A percentile compares a stretch with the other conserved stretches of the same genome.
phyloP scores from a whole-genome alignment of 2,113 vertebrate genomes.

The rat (Rattus norvegicus) region DNA sequence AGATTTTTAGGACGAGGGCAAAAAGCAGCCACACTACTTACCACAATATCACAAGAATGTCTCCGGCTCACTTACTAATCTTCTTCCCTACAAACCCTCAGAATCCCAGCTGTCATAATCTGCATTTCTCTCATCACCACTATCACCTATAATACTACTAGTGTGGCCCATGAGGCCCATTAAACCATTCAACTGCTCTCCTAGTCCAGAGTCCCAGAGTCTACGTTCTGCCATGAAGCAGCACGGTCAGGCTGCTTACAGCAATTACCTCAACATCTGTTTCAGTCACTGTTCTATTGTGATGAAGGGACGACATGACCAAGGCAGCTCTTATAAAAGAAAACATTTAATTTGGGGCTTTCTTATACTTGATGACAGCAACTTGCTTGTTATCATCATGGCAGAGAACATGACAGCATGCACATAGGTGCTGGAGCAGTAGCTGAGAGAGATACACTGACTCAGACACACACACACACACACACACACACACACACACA shows the following conservation, averaged over 20 bases:
- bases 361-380: background rate
- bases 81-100: background rate
- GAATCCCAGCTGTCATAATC: background rate
- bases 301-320: background rate
- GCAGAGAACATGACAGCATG: background rate
- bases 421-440: background rate
- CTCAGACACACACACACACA: background rate
- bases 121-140: background rate
- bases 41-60: background rate
- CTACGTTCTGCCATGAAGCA: background rate
- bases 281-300: background rate
- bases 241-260: background rate
- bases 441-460: background rate
- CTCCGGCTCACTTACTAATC: background rate
- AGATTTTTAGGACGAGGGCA: background rate
- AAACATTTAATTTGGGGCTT: background rate
- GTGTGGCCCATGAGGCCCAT: background rate
- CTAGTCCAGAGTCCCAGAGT: background rate
- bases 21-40: background rate
- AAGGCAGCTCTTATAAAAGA: background rate
- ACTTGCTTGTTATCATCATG: background rate
- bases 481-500: no score
- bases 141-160: background rate
- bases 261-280: background rate
- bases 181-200: background rate